Evolutionary conservation across 2,113 vertebrate species (phyloP).

Genomic region (Semnornis frantzii): DNA sequence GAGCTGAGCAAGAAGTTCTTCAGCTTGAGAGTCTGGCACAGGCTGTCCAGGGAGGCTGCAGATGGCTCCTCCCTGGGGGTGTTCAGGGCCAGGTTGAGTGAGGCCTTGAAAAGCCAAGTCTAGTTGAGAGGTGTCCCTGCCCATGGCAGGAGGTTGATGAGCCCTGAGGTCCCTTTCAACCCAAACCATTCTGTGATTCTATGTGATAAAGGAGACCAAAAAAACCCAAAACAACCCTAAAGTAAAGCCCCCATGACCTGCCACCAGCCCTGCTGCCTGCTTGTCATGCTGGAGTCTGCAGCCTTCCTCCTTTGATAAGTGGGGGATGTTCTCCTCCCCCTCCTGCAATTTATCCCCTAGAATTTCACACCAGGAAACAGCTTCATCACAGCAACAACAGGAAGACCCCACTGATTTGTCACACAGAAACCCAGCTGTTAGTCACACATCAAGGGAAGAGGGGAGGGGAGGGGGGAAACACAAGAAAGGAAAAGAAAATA

Average conservation of each 20-base stretch:
- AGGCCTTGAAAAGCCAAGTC: too few species aligned
- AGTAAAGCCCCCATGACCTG: neutral
- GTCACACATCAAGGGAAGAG: constrained; percentile 85
- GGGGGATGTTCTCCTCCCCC: constrained; percentile 54
- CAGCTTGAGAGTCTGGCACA: too few species aligned
- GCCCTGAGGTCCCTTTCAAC: too few species aligned
- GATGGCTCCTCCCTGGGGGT: too few species aligned
- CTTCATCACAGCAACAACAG: constrained; percentile 87
- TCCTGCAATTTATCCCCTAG: constrained; percentile 63
- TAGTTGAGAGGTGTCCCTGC: too few species aligned
- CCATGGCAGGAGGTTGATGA: too few species aligned
- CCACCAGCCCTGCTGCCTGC: neutral
- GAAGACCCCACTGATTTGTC: constrained; percentile 86
- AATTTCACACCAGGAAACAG: constrained; percentile 80
- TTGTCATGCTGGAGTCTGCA: neutral
- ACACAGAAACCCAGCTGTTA: constrained; percentile 87
- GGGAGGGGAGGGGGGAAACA: neutral
- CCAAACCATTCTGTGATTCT: too few species aligned
- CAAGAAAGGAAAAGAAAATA: too few species aligned
- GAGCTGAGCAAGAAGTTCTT: too few species aligned
- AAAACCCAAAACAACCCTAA: neutral
- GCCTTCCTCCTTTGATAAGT: neutral
- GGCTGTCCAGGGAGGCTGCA: too few species aligned
- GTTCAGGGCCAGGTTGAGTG: too few species aligned
- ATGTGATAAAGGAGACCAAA: neutral